Evolutionary conservation across 2,888 invertebrate species (phyloP).

Genomic region (Schizaphis graminum): DNA sequence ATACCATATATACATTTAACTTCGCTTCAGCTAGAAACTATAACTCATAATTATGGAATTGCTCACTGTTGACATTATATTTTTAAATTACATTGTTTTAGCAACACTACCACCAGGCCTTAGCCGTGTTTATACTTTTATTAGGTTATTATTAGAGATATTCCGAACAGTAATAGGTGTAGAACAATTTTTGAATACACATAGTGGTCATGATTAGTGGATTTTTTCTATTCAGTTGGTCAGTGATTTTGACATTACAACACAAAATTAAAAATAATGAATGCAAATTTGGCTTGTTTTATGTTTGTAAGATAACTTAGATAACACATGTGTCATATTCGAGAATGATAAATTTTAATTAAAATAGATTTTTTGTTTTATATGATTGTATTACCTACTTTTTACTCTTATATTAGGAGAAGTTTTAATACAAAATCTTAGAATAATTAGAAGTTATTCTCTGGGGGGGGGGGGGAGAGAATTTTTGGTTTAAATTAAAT

Average conservation of each 20-base stretch:
- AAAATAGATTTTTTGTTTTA: neutral
- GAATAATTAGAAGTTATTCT: neutral
- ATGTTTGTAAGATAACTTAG: neutral
- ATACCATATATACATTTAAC: neutral
- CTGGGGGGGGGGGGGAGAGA: neutral
- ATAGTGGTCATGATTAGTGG: neutral
- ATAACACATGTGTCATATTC: neutral
- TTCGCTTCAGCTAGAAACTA: neutral
- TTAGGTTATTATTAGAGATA: neutral
- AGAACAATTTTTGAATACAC: neutral
- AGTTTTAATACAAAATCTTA: neutral
- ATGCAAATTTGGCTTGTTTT: neutral
- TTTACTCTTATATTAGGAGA: neutral
- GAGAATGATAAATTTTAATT: neutral
- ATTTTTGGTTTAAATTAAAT: neutral
- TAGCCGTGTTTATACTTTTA: neutral
- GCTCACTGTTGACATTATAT: neutral
- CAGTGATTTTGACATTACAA: neutral
- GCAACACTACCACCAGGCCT: neutral
- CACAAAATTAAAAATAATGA: neutral
- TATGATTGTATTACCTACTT: neutral
- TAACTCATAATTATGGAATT: neutral
- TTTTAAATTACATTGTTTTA: neutral
- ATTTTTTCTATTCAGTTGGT: too few species aligned
- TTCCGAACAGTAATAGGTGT: neutral